Evolutionary conservation across 2,113 vertebrate genomes (phyloP).

Genomic region (Gallinago undulata): DNA sequence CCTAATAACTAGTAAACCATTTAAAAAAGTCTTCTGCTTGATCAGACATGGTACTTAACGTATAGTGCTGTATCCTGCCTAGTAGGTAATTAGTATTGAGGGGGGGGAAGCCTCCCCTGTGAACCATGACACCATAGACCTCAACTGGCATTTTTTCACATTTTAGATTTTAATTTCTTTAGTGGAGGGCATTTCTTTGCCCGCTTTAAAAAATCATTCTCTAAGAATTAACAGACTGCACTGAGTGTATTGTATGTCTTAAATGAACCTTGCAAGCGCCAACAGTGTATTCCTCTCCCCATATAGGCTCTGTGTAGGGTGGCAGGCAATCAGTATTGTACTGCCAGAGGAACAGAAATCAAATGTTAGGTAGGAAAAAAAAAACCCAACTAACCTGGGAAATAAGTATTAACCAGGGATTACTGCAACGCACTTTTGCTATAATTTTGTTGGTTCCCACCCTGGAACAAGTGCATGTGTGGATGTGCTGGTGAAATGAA

Average conservation of each 20-base stretch:
- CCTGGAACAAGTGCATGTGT: not conserved
- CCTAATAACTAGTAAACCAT: constrained; percentile 6
- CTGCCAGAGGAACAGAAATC: not conserved
- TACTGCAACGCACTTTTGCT: not conserved
- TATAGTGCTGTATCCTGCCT: not conserved
- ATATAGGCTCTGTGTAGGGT: not conserved
- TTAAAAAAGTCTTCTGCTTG: constrained; percentile 20
- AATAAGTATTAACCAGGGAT: not conserved
- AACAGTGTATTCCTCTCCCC: not conserved
- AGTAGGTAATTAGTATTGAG: constrained; percentile 1
- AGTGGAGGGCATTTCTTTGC: not conserved
- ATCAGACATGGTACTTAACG: not conserved
- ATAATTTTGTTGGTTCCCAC: not conserved
- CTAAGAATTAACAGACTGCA: not conserved
- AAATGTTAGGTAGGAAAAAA: not conserved
- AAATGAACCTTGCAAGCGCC: not conserved
- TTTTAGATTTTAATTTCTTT: not conserved
- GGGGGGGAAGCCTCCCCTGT: not conserved
- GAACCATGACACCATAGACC: not conserved
- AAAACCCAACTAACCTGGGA: not conserved
- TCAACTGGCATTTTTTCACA: constrained; percentile 19
- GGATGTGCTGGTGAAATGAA: not conserved
- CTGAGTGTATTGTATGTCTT: not conserved
- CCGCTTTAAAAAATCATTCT: constrained; percentile 11
- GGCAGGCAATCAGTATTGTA: not conserved